phyloP scores from a whole-genome alignment of 2,888 invertebrate genomes.

The Drosophila acutilabella region DNA sequence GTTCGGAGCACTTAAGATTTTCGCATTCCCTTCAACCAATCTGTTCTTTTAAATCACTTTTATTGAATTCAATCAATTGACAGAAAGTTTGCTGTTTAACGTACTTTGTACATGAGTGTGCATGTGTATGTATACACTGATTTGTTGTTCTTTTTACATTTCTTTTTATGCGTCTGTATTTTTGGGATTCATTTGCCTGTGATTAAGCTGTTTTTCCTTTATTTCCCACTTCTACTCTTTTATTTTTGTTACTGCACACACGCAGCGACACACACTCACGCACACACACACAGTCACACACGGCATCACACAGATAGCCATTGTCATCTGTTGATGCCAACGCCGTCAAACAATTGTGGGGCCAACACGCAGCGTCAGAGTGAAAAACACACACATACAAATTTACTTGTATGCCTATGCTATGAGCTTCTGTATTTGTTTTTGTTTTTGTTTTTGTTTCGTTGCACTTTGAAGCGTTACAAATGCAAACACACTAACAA shows the following conservation, averaged over 20 bases:
- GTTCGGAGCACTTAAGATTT: background rate
- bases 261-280: constrained; percentile 5
- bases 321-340: constrained; percentile 44
- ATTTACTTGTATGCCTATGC: background rate
- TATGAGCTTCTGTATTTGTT: constrained; percentile 2
- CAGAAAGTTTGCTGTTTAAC: too few relatives aligned
- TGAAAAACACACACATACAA: constrained; percentile 5
- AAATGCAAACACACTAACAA: constrained; percentile 11
- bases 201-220: constrained; percentile 9
- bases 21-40: background rate
- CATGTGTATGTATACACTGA: background rate
- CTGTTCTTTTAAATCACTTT: constrained; percentile 18
- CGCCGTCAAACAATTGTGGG: constrained; percentile 31
- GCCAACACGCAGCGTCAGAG: constrained; percentile 18
- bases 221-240: constrained; percentile 31
- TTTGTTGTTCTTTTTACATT: background rate
- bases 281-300: constrained; percentile 8
- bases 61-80: constrained; percentile 43
- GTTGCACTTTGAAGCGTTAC: constrained; percentile 55
- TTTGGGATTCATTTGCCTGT: constrained; percentile 11
- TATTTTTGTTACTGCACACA: constrained; percentile 44
- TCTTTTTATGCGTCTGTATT: background rate
- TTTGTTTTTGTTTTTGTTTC: constrained; percentile 12
- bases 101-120: background rate
- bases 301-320: constrained; percentile 20